These are phyloP conservation scores for Threskiornis aethiopicus DNA, from an alignment of 2,797 vertebrate species.

Conservation along the genomic window DNA sequence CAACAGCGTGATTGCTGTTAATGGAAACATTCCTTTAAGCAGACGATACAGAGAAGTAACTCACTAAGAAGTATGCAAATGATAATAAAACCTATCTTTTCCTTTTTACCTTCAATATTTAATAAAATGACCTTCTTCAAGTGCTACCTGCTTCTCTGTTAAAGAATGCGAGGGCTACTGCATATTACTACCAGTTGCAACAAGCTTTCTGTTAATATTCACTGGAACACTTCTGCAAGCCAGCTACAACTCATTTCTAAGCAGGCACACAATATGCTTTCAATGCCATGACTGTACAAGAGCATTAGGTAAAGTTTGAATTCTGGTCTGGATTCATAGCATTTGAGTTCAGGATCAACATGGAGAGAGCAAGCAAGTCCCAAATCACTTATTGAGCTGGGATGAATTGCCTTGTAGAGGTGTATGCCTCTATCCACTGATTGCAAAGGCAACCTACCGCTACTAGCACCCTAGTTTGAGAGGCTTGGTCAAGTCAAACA, in stretches of 20 bases:
- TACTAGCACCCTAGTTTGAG: neutral
- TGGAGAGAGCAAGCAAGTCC: neutral
- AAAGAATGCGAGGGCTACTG: neutral
- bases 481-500: neutral
- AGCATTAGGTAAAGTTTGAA: neutral
- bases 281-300: neutral
- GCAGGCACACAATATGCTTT: neutral
- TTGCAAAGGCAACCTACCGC: neutral
- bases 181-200: neutral
- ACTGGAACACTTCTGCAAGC: neutral
- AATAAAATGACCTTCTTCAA: neutral
- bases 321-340: neutral
- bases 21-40: neutral
- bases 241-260: neutral
- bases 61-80: neutral
- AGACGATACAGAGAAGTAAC: neutral
- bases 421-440: neutral
- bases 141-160: neutral
- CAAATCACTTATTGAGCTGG: neutral
- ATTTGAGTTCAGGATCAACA: neutral
- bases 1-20: neutral
- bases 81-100: neutral
- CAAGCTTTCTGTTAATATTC: neutral
- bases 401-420: neutral
- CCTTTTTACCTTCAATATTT: neutral